Conservation (phyloP, 2,888 invertebrate species). For the Caenorhabditis wallacei region DNA sequence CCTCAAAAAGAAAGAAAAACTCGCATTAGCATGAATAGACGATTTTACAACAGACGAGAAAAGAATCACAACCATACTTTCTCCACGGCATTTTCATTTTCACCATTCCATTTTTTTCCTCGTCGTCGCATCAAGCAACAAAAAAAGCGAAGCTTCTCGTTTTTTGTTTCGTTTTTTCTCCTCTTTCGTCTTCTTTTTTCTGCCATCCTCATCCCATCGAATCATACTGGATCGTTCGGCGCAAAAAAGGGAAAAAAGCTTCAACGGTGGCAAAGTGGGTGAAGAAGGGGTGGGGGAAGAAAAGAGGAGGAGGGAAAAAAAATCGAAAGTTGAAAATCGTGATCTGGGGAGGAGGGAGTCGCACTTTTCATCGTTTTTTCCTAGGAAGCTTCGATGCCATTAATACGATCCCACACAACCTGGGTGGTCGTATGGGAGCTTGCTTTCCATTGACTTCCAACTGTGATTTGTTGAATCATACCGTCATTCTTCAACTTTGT, state of each 20-base stretch:
- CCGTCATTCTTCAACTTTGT: too few species aligned
- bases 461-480: background rate
- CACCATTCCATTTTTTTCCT: constrained; percentile 14
- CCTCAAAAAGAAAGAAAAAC: constrained; percentile 45
- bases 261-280: constrained; percentile 44
- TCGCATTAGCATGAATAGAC: constrained; percentile 40
- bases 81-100: constrained; percentile 49
- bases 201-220: constrained; percentile 31
- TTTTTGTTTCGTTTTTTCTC: constrained; percentile 44
- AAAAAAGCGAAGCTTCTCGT: constrained; percentile 44
- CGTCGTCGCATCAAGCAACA: background rate
- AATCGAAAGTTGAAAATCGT: constrained; percentile 57
- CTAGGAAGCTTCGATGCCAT: constrained; percentile 45
- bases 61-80: constrained; percentile 28
- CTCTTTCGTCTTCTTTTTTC: constrained; percentile 15
- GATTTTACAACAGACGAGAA: background rate
- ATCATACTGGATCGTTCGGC: constrained; percentile 60
- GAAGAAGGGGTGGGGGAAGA: constrained; percentile 1
- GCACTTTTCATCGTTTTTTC: constrained; percentile 54
- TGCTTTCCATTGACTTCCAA: constrained; percentile 6
- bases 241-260: constrained; percentile 44
- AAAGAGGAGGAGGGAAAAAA: constrained; percentile 28
- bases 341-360: constrained; percentile 27
- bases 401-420: constrained; percentile 44
- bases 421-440: constrained; percentile 57